phyloP scores from a whole-genome alignment of 1,140 invertebrate species.

The Cardiocondyla obscurior region DNA sequence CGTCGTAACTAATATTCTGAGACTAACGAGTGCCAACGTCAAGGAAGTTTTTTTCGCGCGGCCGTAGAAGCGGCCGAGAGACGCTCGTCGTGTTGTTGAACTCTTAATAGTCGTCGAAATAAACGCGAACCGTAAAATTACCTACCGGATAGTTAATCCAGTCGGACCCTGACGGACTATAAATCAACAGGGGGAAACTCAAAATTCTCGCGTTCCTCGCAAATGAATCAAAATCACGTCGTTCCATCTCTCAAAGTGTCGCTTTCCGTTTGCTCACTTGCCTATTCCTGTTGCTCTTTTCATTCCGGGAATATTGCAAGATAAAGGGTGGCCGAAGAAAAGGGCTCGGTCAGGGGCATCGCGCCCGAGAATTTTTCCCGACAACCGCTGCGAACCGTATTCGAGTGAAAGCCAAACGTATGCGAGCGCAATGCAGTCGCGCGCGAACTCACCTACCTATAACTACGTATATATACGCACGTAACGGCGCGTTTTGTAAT shows the following conservation, averaged over 20 bases:
- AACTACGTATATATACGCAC: constrained; percentile 45
- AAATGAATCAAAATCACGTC: constrained; percentile 6
- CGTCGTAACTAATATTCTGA: constrained; percentile 24
- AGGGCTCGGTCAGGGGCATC: not conserved
- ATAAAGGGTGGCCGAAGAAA: too few relatives aligned
- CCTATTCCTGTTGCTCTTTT: not conserved
- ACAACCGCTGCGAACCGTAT: not conserved
- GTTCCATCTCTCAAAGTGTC: not conserved
- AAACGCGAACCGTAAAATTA: constrained; percentile 35
- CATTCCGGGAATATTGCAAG: not conserved
- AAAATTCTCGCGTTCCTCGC: not conserved
- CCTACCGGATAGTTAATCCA: not conserved
- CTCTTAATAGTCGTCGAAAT: constrained; percentile 30
- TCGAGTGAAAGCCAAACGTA: constrained; percentile 54
- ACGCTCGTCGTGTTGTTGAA: constrained; percentile 3
- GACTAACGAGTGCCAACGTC: constrained; percentile 12
- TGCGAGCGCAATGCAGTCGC: constrained; percentile 1
- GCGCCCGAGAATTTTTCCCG: constrained; percentile 47
- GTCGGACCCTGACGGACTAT: not conserved
- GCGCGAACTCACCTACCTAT: constrained; percentile 42
- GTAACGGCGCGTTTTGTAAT: constrained; percentile 61
- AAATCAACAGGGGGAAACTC: constrained; percentile 1
- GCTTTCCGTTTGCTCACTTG: not conserved
- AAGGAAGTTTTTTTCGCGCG: constrained; percentile 12
- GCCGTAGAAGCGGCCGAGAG: not conserved